A percentile compares a stretch with the other conserved stretches of the same genome.
phyloP scores from a whole-genome alignment of 1,140 invertebrate species.

The Heliconius melpomene region DNA sequence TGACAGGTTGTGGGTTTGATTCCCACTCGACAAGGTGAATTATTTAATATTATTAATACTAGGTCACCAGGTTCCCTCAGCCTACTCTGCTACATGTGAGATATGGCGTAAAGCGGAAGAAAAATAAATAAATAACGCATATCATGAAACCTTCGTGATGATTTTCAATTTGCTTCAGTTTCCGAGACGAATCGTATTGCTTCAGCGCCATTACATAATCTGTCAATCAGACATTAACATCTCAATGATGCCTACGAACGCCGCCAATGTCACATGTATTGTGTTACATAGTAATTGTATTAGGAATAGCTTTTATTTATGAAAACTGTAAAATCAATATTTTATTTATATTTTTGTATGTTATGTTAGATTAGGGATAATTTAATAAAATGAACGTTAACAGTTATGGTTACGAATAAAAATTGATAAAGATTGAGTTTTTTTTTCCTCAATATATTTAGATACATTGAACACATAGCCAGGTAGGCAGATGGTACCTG shows the following conservation, averaged over 20 bases:
- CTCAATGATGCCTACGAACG: slow-evolving; percentile 53
- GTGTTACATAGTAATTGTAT: slow-evolving; percentile 25
- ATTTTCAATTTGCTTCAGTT: slow-evolving; percentile 27
- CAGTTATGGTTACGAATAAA: too few species aligned
- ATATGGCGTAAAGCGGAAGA: not conserved
- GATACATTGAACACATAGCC: too few species aligned
- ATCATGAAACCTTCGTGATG: slow-evolving; percentile 13
- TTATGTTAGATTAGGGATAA: not conserved
- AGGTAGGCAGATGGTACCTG: too few species aligned
- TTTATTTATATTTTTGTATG: not conserved
- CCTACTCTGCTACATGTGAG: too few species aligned
- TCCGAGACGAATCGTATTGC: slow-evolving; percentile 39
- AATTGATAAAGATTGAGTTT: too few species aligned
- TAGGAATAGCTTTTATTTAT: slow-evolving; percentile 21
- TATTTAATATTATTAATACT: too few species aligned
- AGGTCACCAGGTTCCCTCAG: too few species aligned
- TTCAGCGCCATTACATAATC: slow-evolving; percentile 44
- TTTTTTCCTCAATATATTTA: too few species aligned
- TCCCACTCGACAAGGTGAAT: too few species aligned
- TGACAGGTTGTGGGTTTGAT: too few species aligned
- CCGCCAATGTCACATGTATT: slow-evolving; percentile 42
- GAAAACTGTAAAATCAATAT: not conserved
- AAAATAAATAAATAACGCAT: not conserved
- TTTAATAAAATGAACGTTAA: not conserved
- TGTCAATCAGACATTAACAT: slow-evolving; percentile 71